phyloP scores from a whole-genome alignment of 2,113 vertebrate genomes.

The Sturnus vulgaris region DNA sequence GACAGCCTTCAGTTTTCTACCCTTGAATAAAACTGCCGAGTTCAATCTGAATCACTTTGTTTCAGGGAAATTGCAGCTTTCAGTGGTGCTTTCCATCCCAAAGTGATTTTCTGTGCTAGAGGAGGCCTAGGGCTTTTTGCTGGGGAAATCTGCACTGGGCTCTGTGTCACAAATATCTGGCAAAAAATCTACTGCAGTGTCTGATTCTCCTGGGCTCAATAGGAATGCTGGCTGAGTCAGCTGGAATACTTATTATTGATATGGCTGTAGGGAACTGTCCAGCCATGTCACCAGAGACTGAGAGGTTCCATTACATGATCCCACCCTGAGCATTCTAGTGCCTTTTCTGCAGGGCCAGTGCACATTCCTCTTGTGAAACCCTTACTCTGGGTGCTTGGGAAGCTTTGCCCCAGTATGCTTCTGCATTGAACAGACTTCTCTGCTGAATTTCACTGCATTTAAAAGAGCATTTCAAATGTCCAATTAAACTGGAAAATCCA shows the following conservation, averaged over 20 bases:
- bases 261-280: background rate
- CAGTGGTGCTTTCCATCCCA: background rate
- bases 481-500: constrained; percentile 26
- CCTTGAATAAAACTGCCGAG: background rate
- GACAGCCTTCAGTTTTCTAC: background rate
- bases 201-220: background rate
- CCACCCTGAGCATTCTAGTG: background rate
- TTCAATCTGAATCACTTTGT: background rate
- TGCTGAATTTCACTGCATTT: background rate
- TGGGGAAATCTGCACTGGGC: background rate
- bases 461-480: background rate
- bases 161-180: background rate
- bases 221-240: background rate
- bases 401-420: background rate
- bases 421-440: background rate
- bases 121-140: background rate
- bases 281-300: background rate
- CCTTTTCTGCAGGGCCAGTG: background rate
- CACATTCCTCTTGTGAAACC: background rate
- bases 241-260: background rate
- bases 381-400: background rate
- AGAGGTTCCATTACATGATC: background rate
- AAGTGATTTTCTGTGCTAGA: background rate
- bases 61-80: background rate
- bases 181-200: background rate